Evolutionary conservation across 2,797 vertebrate genomes (phyloP).

Genomic region (Galago senegalensis): DNA sequence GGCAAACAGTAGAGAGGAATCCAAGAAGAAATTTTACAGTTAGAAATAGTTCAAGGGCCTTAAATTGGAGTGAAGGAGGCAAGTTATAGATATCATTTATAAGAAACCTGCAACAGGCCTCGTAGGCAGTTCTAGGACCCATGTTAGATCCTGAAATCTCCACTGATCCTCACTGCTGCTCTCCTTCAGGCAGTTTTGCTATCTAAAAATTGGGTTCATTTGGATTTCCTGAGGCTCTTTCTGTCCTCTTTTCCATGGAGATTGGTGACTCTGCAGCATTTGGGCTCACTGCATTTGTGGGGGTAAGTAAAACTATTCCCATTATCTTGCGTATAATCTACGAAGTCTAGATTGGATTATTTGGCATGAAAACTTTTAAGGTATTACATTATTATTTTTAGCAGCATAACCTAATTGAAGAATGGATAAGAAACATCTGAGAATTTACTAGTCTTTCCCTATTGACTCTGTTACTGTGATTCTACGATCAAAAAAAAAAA

Average conservation of each 20-base stretch:
- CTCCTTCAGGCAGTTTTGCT: background rate
- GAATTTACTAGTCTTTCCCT: slow-evolving; percentile 66
- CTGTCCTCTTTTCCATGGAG: background rate
- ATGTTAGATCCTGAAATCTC: background rate
- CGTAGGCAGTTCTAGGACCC: background rate
- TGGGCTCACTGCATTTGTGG: background rate
- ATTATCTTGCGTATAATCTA: background rate
- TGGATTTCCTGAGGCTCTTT: slow-evolving; percentile 6
- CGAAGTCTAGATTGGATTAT: background rate
- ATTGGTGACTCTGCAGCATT: background rate
- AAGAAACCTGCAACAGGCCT: background rate
- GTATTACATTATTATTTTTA: slow-evolving; percentile 47
- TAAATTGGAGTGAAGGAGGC: background rate
- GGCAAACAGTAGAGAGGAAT: background rate
- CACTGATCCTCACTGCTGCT: background rate
- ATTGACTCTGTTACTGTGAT: slow-evolving; percentile 62
- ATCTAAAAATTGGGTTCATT: background rate
- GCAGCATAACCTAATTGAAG: slow-evolving; percentile 27
- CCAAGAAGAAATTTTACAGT: slow-evolving; percentile 9
- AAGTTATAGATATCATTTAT: background rate
- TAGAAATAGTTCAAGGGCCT: slow-evolving; percentile 37
- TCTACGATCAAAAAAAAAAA: slow-evolving; percentile 56
- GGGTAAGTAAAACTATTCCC: slow-evolving; percentile 61
- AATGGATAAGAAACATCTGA: slow-evolving; percentile 63
- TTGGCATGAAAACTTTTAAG: slow-evolving; percentile 8